These are phyloP conservation scores for Mirounga angustirostris DNA, from an alignment of 2,113 vertebrate genomes.

Conservation along the genomic window DNA sequence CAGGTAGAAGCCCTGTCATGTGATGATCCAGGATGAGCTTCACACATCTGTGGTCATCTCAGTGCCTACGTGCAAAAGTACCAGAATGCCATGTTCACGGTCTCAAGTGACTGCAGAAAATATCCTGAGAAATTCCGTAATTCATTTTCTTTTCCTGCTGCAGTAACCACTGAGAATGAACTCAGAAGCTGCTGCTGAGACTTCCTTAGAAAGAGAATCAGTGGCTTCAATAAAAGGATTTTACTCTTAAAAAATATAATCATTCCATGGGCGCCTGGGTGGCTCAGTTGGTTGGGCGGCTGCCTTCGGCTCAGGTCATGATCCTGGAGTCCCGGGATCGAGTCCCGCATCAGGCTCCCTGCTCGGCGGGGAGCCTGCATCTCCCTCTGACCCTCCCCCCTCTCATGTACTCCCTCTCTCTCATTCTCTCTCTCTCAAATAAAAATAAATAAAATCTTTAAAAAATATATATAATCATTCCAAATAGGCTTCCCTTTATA, in stretches of 20 bases:
- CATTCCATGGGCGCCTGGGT: no score
- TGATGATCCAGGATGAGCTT: neutral
- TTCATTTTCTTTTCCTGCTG: neutral
- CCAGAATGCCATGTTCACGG: neutral
- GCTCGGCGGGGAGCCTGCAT: no score
- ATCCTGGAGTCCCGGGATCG: no score
- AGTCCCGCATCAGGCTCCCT: no score
- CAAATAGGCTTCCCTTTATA: neutral
- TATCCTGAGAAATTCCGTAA: neutral
- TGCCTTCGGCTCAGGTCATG: no score
- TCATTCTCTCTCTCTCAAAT: no score
- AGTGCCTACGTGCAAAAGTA: neutral
- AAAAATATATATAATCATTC: neutral
- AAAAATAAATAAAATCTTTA: no score
- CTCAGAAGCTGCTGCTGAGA: neutral
- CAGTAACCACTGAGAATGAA: neutral
- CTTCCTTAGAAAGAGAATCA: neutral
- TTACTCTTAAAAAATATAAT: constrained; percentile 16
- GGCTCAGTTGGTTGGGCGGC: no score
- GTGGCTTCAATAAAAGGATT: neutral
- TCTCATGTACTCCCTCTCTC: no score
- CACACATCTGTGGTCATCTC: neutral
- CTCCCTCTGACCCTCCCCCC: no score
- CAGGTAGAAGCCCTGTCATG: neutral
- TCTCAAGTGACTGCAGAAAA: neutral